Evolutionary conservation across 2,113 vertebrate species (phyloP).

Genomic region (Corythornis vintsioides): DNA sequence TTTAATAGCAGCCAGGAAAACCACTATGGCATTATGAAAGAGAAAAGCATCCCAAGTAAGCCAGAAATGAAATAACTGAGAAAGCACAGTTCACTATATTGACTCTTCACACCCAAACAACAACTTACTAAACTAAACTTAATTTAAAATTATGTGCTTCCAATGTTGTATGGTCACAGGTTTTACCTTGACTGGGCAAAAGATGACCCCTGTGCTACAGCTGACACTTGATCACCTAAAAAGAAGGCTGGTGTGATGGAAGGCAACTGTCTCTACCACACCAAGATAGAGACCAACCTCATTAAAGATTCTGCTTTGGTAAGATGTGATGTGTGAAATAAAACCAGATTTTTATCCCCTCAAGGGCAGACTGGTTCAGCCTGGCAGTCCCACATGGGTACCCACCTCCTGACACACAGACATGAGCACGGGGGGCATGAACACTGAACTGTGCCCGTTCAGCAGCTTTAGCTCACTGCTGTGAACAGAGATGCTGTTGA

Average conservation of each 20-base stretch:
- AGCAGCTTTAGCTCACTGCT: background rate
- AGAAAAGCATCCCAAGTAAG: background rate
- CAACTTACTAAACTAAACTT: too few relatives aligned
- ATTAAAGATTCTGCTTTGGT: background rate
- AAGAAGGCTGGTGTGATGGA: background rate
- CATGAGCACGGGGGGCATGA: background rate
- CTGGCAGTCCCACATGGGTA: background rate
- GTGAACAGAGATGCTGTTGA: background rate
- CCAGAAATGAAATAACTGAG: background rate
- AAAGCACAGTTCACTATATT: background rate
- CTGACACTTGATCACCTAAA: background rate
- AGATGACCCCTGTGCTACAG: background rate
- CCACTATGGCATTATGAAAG: background rate
- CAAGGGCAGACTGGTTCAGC: background rate
- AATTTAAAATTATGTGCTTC: background rate
- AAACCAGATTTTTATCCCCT: accelerated
- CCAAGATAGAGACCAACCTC: too few relatives aligned
- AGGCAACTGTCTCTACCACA: accelerated
- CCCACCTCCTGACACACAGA: background rate
- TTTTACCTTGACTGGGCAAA: background rate
- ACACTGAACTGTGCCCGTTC: accelerated
- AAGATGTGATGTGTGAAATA: accelerated
- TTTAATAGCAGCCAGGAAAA: background rate
- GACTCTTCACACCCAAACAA: background rate
- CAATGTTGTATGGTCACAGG: background rate